Evolutionary conservation across 2,888 invertebrate genomes (phyloP).

Genomic region (Dicranocentrus wangi): DNA sequence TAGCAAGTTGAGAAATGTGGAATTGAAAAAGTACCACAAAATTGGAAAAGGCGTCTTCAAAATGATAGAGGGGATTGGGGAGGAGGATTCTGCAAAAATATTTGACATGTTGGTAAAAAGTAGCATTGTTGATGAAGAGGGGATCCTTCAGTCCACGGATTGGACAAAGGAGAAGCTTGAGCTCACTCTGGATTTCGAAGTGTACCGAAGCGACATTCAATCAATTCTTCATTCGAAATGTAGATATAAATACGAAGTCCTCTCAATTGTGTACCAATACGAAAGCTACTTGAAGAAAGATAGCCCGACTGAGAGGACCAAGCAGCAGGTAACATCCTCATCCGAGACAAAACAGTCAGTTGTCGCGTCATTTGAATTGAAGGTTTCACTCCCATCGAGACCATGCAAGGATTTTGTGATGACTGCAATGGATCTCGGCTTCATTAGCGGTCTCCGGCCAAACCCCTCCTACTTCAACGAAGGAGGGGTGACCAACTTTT

Average conservation of each 20-base stretch:
- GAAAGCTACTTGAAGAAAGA: too few relatives aligned
- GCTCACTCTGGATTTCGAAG: neutral
- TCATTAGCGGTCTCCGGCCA: neutral
- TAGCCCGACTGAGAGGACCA: too few relatives aligned
- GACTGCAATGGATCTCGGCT: neutral
- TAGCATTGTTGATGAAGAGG: neutral
- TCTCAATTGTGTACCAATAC: neutral
- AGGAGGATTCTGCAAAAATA: neutral
- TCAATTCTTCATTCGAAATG: neutral
- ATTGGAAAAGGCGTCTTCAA: neutral
- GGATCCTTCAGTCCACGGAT: neutral
- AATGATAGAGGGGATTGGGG: neutral
- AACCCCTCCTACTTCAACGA: neutral
- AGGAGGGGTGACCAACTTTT: too few relatives aligned
- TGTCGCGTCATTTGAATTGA: neutral
- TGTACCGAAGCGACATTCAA: constrained; percentile 11
- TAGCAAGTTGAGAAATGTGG: neutral
- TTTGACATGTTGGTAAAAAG: neutral
- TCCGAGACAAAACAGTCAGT: neutral
- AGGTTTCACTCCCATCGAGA: neutral
- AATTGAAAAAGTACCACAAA: neutral
- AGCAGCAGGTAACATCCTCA: too few relatives aligned
- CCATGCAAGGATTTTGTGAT: neutral
- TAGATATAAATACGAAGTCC: constrained; percentile 17
- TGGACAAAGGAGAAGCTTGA: neutral